Base-by-base conservation (phyloP, 2,888 invertebrate species). In the Zygaena filipendulae region DNA sequence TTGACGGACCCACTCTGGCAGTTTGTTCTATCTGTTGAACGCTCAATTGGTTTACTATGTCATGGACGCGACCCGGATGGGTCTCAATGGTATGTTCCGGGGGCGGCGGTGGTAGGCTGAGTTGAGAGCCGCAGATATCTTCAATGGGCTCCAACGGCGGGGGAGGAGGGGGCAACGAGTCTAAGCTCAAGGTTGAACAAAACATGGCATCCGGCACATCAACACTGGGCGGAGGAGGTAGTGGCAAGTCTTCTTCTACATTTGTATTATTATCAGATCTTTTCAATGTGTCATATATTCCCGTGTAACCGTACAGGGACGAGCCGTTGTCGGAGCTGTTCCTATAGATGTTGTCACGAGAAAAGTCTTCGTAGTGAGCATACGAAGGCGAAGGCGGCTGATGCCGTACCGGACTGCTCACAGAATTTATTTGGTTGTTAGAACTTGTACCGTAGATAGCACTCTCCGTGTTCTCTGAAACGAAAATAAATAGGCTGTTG, bases 131-230 rank as follows among this genome's bases (percentile, higher is more conserved):
- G 7, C 84, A 82, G 5, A 87, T 62, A 34, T 87, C 86, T 25
- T 74, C 72, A 9, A 61, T 33, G 3, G 47, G 37, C 8, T 52
- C 38, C 36, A 71, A 71, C 3, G 87, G 87, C 21, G 87, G 87
- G 24, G 84, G 89, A 1, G 91, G 92, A 9, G 91, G 91, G 0
- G 90, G 91, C 33, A 91, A 62, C n/a, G 90, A 91, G 45, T 92
- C 91, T 21, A 91, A 61, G 12, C 91, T 91, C 7, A 90, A 69
- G 8, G 88, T 90, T 1, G 91, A 91, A 28, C 88, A 84, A 53
- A 90, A 87, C 80, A 91, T 84, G 13, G 56, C 66, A 28, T 70
- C 72, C 0, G 59, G 55, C 0, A 55, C 38, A 18, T 63, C 64
- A 16, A 87, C 87, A 2, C 84, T 82, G 1, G 90, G 90, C 1